A percentile compares a stretch with the other conserved stretches of the same genome.
Evolutionary conservation across 2,888 invertebrate species (phyloP).

Genomic region (Epistrophella euchroma): DNA sequence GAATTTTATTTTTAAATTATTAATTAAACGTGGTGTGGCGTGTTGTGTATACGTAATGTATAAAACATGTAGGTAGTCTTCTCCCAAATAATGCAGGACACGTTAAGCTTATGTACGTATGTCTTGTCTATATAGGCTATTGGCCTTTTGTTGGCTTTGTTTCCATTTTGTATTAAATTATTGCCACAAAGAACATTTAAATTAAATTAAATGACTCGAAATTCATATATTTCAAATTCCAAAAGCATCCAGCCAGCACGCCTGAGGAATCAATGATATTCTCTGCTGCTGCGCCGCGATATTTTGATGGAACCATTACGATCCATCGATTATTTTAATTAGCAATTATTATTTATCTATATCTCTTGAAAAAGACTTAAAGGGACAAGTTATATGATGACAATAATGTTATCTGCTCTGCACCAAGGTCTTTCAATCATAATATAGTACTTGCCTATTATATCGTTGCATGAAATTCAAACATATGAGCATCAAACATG

Average conservation of each 20-base stretch:
- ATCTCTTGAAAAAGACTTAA: constrained; percentile 29
- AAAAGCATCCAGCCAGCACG: background rate
- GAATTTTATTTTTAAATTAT: constrained; percentile 39
- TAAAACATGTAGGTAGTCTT: background rate
- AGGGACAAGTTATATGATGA: constrained; percentile 42
- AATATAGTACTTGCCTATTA: no score
- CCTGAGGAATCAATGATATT: constrained; percentile 53
- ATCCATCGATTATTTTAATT: constrained; percentile 68
- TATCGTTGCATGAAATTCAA: constrained; percentile 16
- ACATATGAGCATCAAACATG: background rate
- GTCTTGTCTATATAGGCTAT: background rate
- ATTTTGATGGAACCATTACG: constrained; percentile 28
- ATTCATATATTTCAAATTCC: constrained; percentile 41
- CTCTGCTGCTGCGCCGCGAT: background rate
- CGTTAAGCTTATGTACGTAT: background rate
- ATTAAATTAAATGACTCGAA: constrained; percentile 61
- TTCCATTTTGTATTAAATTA: constrained; percentile 34
- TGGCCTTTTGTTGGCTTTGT: constrained; percentile 41
- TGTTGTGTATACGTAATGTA: background rate
- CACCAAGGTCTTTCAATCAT: constrained; percentile 10
- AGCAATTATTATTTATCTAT: constrained; percentile 56
- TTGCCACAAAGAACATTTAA: constrained; percentile 49
- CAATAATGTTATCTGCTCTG: constrained; percentile 30
- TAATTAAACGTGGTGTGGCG: constrained; percentile 35
- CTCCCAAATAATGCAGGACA: background rate